Evolutionary conservation across 2,113 vertebrate genomes (phyloP).

Genomic region (Phyllostomus discolor): DNA sequence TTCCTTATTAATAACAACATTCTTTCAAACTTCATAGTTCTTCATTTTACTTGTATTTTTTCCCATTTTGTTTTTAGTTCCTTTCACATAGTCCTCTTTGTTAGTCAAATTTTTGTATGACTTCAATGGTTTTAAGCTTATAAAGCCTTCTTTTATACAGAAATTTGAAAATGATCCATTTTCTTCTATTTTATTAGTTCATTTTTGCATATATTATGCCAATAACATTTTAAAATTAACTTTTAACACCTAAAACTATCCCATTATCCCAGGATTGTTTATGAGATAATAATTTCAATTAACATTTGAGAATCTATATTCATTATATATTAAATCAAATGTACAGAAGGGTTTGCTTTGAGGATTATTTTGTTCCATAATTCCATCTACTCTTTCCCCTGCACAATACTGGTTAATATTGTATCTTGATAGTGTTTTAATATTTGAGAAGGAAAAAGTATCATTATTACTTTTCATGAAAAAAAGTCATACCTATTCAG

Average conservation of each 20-base stretch:
- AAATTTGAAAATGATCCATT: conserved; percentile 2
- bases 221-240: neutral
- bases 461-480: neutral
- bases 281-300: neutral
- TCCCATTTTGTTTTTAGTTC: neutral
- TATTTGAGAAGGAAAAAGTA: neutral
- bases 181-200: neutral
- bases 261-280: neutral
- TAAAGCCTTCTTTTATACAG: neutral
- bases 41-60: neutral
- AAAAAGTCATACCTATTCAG: neutral
- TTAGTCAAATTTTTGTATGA: neutral
- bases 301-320: neutral
- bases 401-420: neutral
- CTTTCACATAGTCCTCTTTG: neutral
- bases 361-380: conserved; percentile 3
- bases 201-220: neutral
- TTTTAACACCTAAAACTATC: neutral
- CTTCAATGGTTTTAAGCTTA: neutral
- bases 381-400: neutral
- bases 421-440: neutral
- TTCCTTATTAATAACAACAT: neutral
- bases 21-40: neutral
- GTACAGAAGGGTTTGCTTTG: neutral
- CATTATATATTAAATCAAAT: neutral